Evolutionary conservation across 2,797 vertebrate species (phyloP), one percentile per base, ranked within the genome.

Genomic region (Delichon dasypus): DNA sequence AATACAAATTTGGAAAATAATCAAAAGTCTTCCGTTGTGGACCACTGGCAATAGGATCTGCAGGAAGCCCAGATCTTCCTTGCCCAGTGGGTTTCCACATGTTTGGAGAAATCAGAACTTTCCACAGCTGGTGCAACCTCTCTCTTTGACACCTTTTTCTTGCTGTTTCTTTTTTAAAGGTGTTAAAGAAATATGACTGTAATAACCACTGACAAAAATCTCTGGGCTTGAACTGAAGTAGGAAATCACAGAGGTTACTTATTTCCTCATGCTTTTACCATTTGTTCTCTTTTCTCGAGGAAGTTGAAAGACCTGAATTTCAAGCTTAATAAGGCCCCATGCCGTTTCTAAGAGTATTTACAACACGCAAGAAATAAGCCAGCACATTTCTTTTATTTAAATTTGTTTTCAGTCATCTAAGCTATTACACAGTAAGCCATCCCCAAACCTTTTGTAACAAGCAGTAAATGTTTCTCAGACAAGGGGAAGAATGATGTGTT

Each of bases 151-250:
- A 97, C 96, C 96, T 94, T 97, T 97, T 91, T 89, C 97, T 98
- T 98, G 98, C 97, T 97, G 98, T 98, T 98, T 98, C 98, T 98
- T 98, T 91, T 92, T 87, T 76, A 98, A 99, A 99, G 98, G 98
- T 98, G 98, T 98, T 97, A 97, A 98, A 97, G 98, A 98, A 98
- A 98, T 98, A 98, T 98, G 98, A 98, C 98, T 98, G 98, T 99
- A 99, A 99, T 99, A 99, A 98, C 98, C 98, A 98, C 98, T 99
- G 98, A 99, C 98, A 99, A 97, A 99, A 99, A 99, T 99, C 99
- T 98, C 98, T 98, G 97, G 98, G 98, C 98, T 98, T 97, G 97
- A 98, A 97, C 97, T 98, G 98, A 99, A 99, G 99, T 99, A 98
- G 98, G 98, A 99, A 99, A 98, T 98, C 98, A 97, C 96, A 98